A percentile compares a stretch with the other conserved stretches of the same genome.
Conservation (phyloP, 2,797 vertebrate species). For the Furcifer pardalis region DNA sequence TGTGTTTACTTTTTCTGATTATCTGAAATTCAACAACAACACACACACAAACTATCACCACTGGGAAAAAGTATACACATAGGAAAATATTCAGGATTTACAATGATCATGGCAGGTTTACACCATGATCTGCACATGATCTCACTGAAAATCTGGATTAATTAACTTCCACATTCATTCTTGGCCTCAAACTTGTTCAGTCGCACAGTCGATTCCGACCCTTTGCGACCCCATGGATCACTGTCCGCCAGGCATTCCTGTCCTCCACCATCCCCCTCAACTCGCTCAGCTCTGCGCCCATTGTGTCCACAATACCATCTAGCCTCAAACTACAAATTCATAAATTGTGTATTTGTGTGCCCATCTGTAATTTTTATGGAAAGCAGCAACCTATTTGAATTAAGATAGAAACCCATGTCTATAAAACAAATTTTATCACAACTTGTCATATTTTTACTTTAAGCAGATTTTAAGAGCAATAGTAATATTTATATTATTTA, state of each 20-base stretch:
- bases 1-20: conserved; percentile 4
- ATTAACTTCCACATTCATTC: not conserved
- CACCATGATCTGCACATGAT: not conserved
- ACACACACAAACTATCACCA: not conserved
- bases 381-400: conserved; percentile 28
- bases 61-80: conserved; percentile 17
- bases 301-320: too few relatives aligned
- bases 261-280: too few relatives aligned
- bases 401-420: conserved; percentile 41
- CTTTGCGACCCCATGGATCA: too few relatives aligned
- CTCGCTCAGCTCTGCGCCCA: too few relatives aligned
- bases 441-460: conserved; percentile 32
- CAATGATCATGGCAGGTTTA: not conserved
- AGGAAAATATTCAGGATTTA: not conserved
- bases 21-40: conserved; percentile 21
- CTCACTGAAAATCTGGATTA: not conserved
- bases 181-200: not conserved
- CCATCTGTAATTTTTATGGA: conserved; percentile 26
- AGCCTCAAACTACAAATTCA: too few relatives aligned
- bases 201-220: too few relatives aligned
- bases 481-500: not conserved
- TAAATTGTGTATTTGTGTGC: not conserved
- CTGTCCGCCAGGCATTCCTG: too few relatives aligned
- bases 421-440: conserved; percentile 33
- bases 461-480: conserved; percentile 24